Percentiles rank a stretch among this genome's conserved stretches.
These are phyloP conservation scores for Phymanthus crucifer DNA, from an alignment of 92 coral and sea anemone genomes.

Conservation along the genomic window DNA sequence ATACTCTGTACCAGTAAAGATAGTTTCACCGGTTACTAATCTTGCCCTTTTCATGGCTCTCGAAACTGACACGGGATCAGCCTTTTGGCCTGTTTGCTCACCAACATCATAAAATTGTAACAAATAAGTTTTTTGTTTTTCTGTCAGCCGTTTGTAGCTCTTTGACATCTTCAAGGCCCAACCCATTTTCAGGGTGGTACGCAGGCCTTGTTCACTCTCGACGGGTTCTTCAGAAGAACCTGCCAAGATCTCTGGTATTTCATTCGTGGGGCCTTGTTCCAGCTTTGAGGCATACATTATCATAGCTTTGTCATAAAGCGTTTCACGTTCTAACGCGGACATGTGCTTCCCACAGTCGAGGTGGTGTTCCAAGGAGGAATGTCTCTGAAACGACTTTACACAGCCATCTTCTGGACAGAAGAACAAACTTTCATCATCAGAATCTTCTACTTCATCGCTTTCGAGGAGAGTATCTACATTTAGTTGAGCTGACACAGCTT, in stretches of 20 bases:
- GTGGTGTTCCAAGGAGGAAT: conserved; percentile 42
- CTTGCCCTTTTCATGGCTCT: conserved; percentile 28
- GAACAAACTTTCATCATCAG: conserved; percentile 40
- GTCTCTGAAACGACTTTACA: conserved; percentile 47
- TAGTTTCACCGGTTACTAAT: background rate
- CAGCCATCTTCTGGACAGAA: too few species aligned
- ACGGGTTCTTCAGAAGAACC: background rate
- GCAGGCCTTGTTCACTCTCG: too few species aligned
- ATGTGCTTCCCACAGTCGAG: conserved; percentile 54
- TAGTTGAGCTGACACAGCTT: too few species aligned
- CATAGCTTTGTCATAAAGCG: conserved; percentile 62
- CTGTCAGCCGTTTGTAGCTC: conserved; percentile 35
- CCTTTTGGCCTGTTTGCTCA: conserved; percentile 52
- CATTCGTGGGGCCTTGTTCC: conserved; percentile 24
- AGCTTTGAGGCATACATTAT: conserved; percentile 37
- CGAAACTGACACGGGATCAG: conserved; percentile 30
- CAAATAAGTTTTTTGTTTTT: conserved; percentile 46
- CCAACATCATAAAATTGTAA: conserved; percentile 36
- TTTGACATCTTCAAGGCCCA: conserved; percentile 48
- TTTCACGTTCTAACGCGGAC: conserved; percentile 59
- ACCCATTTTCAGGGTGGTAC: conserved; percentile 33
- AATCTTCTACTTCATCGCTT: conserved; percentile 14
- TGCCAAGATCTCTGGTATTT: background rate
- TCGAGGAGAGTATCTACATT: too few species aligned
- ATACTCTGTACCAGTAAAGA: background rate